Percentiles rank a stretch among this genome's conserved stretches.
These are phyloP conservation scores for Myotis yumanensis DNA, from an alignment of 2,113 vertebrate species.

Conservation along the genomic window DNA sequence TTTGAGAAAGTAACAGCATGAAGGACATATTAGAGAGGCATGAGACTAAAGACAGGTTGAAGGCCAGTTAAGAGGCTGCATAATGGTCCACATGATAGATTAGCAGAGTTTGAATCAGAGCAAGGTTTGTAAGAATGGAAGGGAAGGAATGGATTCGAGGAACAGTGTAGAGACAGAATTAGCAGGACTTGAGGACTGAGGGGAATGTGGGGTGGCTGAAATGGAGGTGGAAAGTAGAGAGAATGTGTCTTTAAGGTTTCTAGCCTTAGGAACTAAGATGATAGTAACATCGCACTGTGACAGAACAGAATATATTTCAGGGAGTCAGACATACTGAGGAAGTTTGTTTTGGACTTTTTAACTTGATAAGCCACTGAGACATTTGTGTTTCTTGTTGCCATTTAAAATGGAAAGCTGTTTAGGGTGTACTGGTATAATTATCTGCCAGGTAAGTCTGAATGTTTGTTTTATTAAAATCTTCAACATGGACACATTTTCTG, in stretches of 20 bases:
- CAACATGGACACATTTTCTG: slow-evolving; percentile 19
- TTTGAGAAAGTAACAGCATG: slow-evolving; percentile 24
- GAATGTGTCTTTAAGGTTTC: neutral
- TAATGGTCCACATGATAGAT: neutral
- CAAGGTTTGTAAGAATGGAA: neutral
- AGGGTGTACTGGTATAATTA: slow-evolving; percentile 31
- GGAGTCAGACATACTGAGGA: neutral
- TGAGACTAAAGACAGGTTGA: neutral
- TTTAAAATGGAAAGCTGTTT: slow-evolving; percentile 21
- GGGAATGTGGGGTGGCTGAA: neutral
- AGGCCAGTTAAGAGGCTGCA: neutral
- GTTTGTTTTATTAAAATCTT: slow-evolving; percentile 47
- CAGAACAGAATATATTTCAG: neutral
- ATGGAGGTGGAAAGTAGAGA: neutral
- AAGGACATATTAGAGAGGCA: neutral
- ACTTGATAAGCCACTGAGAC: neutral
- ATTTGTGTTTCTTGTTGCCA: slow-evolving; percentile 27
- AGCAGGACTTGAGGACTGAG: neutral
- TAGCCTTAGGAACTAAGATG: neutral
- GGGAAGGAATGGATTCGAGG: neutral
- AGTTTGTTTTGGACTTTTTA: slow-evolving; percentile 23
- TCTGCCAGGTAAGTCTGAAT: neutral
- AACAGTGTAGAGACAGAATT: neutral
- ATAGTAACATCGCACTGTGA: neutral
- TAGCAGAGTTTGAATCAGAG: neutral